These are phyloP conservation scores for Bradypodion ventrale DNA, from an alignment of 2,797 vertebrate species.

Conservation along the genomic window DNA sequence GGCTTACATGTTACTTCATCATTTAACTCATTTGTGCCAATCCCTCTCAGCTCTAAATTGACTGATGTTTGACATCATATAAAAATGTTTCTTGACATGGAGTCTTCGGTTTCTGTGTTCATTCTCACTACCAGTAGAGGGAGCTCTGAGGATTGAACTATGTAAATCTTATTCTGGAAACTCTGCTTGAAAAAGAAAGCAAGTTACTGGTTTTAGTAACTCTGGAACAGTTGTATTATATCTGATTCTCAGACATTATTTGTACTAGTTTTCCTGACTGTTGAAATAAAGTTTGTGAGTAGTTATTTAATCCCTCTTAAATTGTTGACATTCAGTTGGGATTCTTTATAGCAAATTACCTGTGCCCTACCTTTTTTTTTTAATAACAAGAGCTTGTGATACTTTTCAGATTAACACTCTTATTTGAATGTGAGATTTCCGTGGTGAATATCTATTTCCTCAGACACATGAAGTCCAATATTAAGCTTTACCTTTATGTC, in stretches of 20 bases:
- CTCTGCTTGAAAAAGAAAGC: background rate
- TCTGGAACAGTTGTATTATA: constrained; percentile 2
- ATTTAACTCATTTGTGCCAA: background rate
- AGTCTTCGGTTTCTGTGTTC: constrained; percentile 30
- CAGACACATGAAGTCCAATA: too few relatives aligned
- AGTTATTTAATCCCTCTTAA: background rate
- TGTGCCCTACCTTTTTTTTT: too few relatives aligned
- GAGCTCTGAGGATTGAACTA: constrained; percentile 66
- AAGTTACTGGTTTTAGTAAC: background rate
- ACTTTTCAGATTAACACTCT: background rate
- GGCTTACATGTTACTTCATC: background rate
- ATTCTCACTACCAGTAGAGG: constrained; percentile 76
- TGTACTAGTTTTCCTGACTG: background rate
- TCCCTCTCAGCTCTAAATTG: background rate
- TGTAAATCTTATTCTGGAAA: background rate
- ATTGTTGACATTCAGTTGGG: background rate
- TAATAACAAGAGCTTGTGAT: fast-evolving
- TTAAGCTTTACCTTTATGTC: too few relatives aligned
- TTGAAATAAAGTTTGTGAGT: background rate
- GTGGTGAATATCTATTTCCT: too few relatives aligned
- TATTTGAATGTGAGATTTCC: too few relatives aligned
- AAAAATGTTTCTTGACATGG: too few relatives aligned
- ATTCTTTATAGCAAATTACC: background rate
- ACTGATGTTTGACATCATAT: background rate
- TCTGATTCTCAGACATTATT: background rate